Percentiles rank a stretch among this genome's conserved stretches.
phyloP scores from a whole-genome alignment of 2,113 vertebrate species.

The Falco punctatus region DNA sequence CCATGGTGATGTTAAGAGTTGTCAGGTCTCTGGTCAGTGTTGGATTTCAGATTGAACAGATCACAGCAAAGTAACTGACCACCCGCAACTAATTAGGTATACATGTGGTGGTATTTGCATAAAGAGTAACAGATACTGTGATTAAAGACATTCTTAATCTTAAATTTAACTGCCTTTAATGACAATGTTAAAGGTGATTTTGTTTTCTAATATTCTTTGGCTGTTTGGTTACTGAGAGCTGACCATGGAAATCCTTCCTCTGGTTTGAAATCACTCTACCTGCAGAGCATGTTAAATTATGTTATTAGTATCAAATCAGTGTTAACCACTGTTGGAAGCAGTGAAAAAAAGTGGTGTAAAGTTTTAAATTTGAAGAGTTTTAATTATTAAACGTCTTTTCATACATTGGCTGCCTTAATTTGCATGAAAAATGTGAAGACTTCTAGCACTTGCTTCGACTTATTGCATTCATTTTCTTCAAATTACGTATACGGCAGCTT shows the following conservation, averaged over 20 bases:
- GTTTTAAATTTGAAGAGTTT: not conserved
- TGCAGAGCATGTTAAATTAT: not conserved
- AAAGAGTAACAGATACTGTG: not conserved
- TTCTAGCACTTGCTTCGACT: not conserved
- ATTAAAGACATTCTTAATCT: not conserved
- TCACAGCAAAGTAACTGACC: not conserved
- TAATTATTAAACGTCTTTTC: conserved; percentile 24
- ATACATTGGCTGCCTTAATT: not conserved
- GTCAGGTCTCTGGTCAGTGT: not conserved
- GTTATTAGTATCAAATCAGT: not conserved
- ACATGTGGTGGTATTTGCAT: not conserved
- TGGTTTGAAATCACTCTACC: not conserved
- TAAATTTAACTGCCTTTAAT: not conserved
- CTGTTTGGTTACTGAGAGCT: not conserved
- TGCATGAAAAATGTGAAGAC: not conserved
- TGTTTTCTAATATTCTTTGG: not conserved
- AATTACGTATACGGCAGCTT: conserved; percentile 1
- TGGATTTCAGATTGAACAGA: not conserved
- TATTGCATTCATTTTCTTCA: not conserved
- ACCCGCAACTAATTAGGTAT: not conserved
- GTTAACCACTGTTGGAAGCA: conserved; percentile 10
- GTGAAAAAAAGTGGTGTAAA: not conserved
- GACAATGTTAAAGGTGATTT: not conserved
- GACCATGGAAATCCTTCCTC: not conserved
- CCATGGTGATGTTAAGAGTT: not conserved